phyloP scores from a whole-genome alignment of 2,113 vertebrate genomes.

The Antechinus flavipes region DNA sequence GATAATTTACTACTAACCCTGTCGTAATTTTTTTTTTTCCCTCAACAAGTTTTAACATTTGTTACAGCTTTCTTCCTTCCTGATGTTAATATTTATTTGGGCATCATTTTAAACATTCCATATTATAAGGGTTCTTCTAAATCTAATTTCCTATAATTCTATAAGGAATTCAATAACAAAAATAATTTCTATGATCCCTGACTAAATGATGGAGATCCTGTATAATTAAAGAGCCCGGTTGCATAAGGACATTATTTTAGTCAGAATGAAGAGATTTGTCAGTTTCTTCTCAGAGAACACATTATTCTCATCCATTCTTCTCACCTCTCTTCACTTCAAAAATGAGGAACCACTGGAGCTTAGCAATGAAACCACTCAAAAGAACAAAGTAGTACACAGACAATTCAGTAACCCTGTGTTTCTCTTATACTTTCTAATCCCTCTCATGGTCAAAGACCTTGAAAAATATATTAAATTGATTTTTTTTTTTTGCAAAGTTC shows the following conservation, averaged over 20 bases:
- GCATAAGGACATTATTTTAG: not conserved
- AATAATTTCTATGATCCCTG: not conserved
- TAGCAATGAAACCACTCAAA: not conserved
- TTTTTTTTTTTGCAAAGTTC: not conserved
- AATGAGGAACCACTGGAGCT: not conserved
- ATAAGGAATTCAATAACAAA: not conserved
- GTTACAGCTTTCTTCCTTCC: not conserved
- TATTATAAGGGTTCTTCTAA: not conserved
- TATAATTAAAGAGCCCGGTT: not conserved
- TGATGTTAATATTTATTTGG: not conserved
- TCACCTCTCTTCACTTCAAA: not conserved
- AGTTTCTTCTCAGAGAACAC: not conserved
- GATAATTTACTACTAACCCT: not conserved
- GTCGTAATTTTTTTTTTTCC: not conserved
- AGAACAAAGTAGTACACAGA: not conserved
- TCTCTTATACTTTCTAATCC: not conserved
- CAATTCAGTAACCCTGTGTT: not conserved
- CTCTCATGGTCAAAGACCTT: not conserved
- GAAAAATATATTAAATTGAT: not conserved
- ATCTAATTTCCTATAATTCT: not conserved
- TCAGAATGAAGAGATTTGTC: not conserved
- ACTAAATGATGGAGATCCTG: not conserved
- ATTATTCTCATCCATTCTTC: not conserved
- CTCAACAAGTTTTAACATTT: not conserved
- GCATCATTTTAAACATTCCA: not conserved